Conservation (phyloP, 2,797 vertebrate genomes). For the Iguana delicatissima region DNA sequence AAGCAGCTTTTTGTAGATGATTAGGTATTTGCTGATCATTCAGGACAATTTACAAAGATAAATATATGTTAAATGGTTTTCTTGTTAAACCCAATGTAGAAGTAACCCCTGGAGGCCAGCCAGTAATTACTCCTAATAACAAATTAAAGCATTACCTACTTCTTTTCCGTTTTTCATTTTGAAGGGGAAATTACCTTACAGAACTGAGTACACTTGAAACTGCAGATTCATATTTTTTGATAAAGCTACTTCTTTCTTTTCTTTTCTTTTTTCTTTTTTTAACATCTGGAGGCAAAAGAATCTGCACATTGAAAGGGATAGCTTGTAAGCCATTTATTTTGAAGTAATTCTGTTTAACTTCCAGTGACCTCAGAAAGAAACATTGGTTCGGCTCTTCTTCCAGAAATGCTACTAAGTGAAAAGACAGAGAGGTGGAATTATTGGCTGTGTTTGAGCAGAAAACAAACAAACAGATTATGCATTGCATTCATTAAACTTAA, state of each 20-base stretch:
- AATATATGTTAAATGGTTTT: conserved; percentile 87
- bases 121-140: conserved; percentile 89
- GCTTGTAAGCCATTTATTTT: background rate
- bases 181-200: conserved; percentile 81
- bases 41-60: conserved; percentile 87
- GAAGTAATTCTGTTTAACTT: conserved; percentile 8
- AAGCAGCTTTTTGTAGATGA: conserved; percentile 81
- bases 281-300: conserved; percentile 24
- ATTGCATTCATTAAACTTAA: background rate
- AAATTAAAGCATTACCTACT: conserved; percentile 87
- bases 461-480: background rate
- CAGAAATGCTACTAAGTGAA: conserved; percentile 2
- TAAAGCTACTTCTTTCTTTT: conserved; percentile 37
- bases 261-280: background rate
- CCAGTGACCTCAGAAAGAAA: background rate
- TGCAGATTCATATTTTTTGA: conserved; percentile 56
- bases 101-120: conserved; percentile 83
- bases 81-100: conserved; percentile 83
- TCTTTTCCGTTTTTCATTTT: conserved; percentile 81
- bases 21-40: conserved; percentile 85
- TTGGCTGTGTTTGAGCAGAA: background rate
- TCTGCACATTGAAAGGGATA: conserved; percentile 16
- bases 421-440: background rate
- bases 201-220: conserved; percentile 76
- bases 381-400: background rate